Conservation (phyloP, 2,113 vertebrate genomes). For the Heterocephalus glaber region DNA sequence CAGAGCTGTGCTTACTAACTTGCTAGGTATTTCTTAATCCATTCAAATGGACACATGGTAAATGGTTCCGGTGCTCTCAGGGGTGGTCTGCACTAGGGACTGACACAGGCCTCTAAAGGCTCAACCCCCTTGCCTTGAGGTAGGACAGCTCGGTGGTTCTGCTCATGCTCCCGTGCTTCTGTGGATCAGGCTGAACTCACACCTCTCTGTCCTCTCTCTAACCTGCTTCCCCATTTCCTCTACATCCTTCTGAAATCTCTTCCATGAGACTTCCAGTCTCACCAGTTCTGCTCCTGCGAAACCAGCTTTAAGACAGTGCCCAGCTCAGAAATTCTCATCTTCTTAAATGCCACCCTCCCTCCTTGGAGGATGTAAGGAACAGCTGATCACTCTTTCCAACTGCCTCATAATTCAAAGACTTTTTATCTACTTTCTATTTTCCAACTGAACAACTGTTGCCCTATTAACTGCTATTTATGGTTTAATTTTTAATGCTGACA, state of each 20-base stretch:
- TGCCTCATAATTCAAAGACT: not conserved
- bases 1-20: not conserved
- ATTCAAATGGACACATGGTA: not conserved
- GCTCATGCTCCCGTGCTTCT: not conserved
- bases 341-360: not conserved
- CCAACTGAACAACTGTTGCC: not conserved
- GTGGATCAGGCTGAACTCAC: not conserved
- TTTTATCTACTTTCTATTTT: not conserved
- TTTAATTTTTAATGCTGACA: constrained; percentile 48
- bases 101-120: not conserved
- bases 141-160: not conserved
- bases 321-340: not conserved
- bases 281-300: not conserved
- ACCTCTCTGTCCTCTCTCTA: not conserved
- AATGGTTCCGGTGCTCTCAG: not conserved
- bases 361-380: not conserved
- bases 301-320: not conserved
- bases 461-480: not conserved
- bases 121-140: not conserved
- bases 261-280: not conserved
- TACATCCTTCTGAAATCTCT: not conserved
- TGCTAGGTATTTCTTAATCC: not conserved
- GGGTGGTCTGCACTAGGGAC: not conserved
- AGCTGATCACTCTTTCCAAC: not conserved
- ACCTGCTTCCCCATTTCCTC: not conserved